Base-by-base conservation (phyloP, 1,140 invertebrate genomes). In the Caenorhabditis tropicalis region DNA sequence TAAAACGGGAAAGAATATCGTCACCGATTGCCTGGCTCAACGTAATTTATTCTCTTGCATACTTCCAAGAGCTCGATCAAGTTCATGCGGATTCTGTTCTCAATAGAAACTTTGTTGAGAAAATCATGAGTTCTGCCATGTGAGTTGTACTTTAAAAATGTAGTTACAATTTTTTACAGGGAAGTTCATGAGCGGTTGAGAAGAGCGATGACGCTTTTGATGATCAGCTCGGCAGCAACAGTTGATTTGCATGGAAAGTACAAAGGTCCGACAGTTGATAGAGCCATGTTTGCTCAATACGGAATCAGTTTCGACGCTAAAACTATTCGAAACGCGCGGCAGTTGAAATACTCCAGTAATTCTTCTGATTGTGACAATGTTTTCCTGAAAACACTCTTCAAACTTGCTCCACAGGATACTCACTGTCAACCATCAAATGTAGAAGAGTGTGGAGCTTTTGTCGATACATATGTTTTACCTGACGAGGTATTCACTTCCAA, bases 401-500 rank as follows among this genome's bases (percentile, higher is more conserved):
- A 53, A 29, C 31, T 82, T n/a, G 60, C 60, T 5, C 82, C 82
- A 19, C 21, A 48, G 48, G 65, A 74, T 74, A 70, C 56, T 27
- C 82, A 82, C 27, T 46, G 56, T 43, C 3, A 51, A 31, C 29
- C 46, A 16, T 19, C 56, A 10, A 48, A 21, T 46, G 46, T 82
- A 4, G 82, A 82, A 15, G 58, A 82, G 16, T 39, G 56, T 31
- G 82, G 82, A 24, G 56, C 24, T 39, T 82, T 82, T 39, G 39
- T 46, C 6, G 58, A 82, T 48, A 60, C 60, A 2, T 46, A 58
- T 31, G 58, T 82, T 19, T 27, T 60, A 36, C 60, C 60, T 12
- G 82, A 82, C 49, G 39, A 31, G 60, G 82, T 82, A 21, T 65
- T n/a, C n/a, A n/a, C n/a, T 9, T 24, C 31, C 49, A 12, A 15